A percentile compares a stretch with the other conserved stretches of the same genome.
These are phyloP conservation scores for Hybognathus amarus DNA, from an alignment of 2,797 vertebrate genomes.

Conservation along the genomic window DNA sequence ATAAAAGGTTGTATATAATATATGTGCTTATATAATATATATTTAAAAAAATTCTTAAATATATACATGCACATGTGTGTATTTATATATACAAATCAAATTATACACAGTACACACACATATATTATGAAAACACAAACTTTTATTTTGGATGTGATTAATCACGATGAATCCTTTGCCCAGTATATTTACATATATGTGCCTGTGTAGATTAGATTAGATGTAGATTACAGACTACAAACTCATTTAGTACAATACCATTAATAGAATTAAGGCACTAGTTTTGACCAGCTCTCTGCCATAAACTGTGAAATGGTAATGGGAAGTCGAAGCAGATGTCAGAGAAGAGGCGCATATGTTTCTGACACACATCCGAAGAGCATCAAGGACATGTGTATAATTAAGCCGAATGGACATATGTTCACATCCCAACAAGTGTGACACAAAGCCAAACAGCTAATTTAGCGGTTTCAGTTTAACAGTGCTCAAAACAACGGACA, in stretches of 20 bases:
- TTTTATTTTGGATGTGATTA: too few species aligned
- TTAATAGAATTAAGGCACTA: background rate
- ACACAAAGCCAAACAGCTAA: conserved; percentile 7
- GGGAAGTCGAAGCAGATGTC: conserved; percentile 22
- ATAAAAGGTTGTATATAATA: too few species aligned
- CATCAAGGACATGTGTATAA: background rate
- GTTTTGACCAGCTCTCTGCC: conserved; percentile 2
- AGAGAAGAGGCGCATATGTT: conserved; percentile 14
- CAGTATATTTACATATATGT: too few species aligned
- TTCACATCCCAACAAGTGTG: conserved; percentile 14
- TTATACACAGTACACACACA: too few species aligned
- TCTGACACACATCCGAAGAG: conserved; percentile 2
- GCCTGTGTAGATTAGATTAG: background rate
- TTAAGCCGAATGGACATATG: conserved; percentile 19
- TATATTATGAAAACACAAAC: too few species aligned
- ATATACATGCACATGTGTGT: too few species aligned
- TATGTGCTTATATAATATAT: too few species aligned
- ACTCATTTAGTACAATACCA: background rate
- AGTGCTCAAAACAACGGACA: conserved; percentile 8
- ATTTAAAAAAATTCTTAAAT: too few species aligned
- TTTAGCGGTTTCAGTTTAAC: background rate
- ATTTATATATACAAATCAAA: too few species aligned
- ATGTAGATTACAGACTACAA: background rate
- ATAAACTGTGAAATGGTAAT: conserved; percentile 14
- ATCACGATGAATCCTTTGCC: too few species aligned